These are phyloP conservation scores for Vesta saturnalis DNA, from an alignment of 2,888 invertebrate species.

Conservation along the genomic window DNA sequence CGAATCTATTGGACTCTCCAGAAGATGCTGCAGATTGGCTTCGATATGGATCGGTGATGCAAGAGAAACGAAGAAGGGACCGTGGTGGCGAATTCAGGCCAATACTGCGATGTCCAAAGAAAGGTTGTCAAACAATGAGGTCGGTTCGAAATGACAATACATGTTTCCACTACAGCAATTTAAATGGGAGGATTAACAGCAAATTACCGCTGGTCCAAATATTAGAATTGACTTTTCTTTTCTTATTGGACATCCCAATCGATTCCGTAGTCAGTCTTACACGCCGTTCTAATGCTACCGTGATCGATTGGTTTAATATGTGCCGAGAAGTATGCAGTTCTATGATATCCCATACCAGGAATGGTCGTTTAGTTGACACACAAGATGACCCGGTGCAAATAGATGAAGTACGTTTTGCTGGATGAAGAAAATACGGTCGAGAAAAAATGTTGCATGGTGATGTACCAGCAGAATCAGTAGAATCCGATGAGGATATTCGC, in stretches of 20 bases:
- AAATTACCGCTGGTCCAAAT: neutral
- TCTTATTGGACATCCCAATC: neutral
- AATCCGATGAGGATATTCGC: neutral
- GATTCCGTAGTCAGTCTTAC: neutral
- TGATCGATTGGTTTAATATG: conserved; percentile 2
- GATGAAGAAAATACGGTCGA: neutral
- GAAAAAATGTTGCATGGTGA: neutral
- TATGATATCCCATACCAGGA: neutral
- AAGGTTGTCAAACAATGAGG: neutral
- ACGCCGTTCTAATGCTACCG: neutral
- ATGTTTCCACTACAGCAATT: neutral
- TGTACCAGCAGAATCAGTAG: neutral
- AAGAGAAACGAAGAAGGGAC: neutral
- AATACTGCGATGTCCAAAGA: neutral
- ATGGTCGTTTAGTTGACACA: neutral
- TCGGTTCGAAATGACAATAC: neutral
- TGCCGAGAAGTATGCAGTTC: too few species aligned
- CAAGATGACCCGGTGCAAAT: neutral
- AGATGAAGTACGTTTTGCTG: conserved; percentile 2
- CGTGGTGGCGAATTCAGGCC: neutral
- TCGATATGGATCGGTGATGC: neutral
- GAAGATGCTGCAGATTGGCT: neutral
- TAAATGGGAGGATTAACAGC: neutral
- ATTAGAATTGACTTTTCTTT: neutral
- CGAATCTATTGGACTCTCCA: neutral